Conservation (phyloP, 2,888 invertebrate genomes). For the Melanostoma mellinum region DNA sequence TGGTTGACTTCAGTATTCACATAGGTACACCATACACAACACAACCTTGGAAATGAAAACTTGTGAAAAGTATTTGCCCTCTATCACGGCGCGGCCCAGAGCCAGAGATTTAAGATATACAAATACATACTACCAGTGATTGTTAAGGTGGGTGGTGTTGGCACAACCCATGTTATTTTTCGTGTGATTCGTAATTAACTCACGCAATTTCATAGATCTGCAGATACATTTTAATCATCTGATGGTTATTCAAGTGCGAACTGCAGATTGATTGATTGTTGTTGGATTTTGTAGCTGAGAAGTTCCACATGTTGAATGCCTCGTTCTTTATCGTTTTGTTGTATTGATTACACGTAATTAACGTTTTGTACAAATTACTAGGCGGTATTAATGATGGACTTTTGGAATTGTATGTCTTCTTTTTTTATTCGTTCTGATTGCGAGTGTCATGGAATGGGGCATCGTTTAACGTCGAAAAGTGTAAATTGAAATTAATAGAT, state of each 20-base stretch:
- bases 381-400: slow-evolving; percentile 51
- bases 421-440: slow-evolving; percentile 2
- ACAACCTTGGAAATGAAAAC: slow-evolving; percentile 66
- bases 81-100: slow-evolving; percentile 8
- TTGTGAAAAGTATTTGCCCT: slow-evolving; percentile 51
- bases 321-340: slow-evolving; percentile 27
- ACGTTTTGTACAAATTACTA: slow-evolving; percentile 45
- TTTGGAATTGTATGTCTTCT: slow-evolving; percentile 9
- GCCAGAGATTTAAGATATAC: slow-evolving; percentile 1
- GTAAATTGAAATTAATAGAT: slow-evolving; percentile 32
- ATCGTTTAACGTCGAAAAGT: slow-evolving; percentile 35
- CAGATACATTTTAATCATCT: slow-evolving; percentile 61
- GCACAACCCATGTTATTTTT: slow-evolving; percentile 49
- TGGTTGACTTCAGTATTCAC: slow-evolving; percentile 29
- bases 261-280: slow-evolving; percentile 61
- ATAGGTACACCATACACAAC: slow-evolving; percentile 20
- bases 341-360: slow-evolving; percentile 65
- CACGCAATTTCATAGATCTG: slow-evolving; percentile 62
- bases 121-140: not conserved
- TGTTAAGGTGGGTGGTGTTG: slow-evolving; percentile 33
- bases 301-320: slow-evolving; percentile 16
- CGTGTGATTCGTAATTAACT: slow-evolving; percentile 56
- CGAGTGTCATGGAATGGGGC: slow-evolving; percentile 20
- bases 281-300: slow-evolving; percentile 25
- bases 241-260: slow-evolving; percentile 55